These are phyloP conservation scores for Tetraneura akinire DNA, from an alignment of 1,140 invertebrate genomes.

Conservation along the genomic window DNA sequence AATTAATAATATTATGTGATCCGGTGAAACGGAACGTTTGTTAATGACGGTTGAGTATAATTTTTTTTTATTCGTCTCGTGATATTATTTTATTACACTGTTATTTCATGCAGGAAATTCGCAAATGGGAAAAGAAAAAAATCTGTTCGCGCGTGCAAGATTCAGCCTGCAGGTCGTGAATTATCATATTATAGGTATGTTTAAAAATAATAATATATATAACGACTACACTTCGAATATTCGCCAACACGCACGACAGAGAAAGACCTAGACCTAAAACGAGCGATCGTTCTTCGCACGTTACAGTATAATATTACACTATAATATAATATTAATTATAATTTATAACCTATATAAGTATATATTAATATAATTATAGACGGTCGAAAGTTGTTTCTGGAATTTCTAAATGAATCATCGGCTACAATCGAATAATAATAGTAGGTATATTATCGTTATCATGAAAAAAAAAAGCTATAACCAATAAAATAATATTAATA, in stretches of 20 bases:
- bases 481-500: neutral
- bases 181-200: neutral
- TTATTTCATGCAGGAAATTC: neutral
- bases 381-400: slow-evolving; percentile 46
- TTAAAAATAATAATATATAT: too few relatives aligned
- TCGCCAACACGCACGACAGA: neutral
- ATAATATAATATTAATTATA: too few relatives aligned
- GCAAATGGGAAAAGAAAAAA: neutral
- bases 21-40: too few relatives aligned
- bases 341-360: too few relatives aligned
- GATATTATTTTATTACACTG: too few relatives aligned
- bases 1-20: too few relatives aligned
- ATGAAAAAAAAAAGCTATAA: neutral
- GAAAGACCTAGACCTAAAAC: slow-evolving; percentile 21
- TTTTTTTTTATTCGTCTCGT: too few relatives aligned
- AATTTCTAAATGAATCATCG: slow-evolving; percentile 35
- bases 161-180: neutral
- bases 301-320: too few relatives aligned
- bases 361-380: too few relatives aligned
- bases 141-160: neutral
- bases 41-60: too few relatives aligned
- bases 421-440: neutral
- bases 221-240: too few relatives aligned
- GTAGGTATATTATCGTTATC: too few relatives aligned
- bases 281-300: neutral